phyloP scores from a whole-genome alignment of 2,113 vertebrate species.

The Synodontis membranacea region DNA sequence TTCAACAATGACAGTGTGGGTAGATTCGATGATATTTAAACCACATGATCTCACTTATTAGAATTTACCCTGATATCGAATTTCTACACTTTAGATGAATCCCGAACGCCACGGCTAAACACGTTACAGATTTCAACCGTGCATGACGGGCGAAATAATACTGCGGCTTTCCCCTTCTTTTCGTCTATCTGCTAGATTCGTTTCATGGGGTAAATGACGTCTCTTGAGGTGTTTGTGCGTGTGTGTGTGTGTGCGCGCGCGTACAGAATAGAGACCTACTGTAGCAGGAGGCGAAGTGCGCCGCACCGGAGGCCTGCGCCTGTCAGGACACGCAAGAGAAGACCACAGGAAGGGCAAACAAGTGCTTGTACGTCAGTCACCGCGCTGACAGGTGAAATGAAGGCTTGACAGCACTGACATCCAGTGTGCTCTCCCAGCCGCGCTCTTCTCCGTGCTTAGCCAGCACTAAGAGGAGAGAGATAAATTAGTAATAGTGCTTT shows the following conservation, averaged over 20 bases:
- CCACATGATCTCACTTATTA: neutral
- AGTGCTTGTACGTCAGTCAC: conserved; percentile 83
- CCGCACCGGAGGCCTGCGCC: conserved; percentile 69
- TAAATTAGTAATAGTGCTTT: conserved; percentile 87
- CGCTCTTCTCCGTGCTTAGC: conserved; percentile 68
- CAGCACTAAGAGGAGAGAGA: conserved; percentile 81
- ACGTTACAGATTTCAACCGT: neutral
- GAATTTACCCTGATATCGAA: neutral
- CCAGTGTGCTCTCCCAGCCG: conserved; percentile 72
- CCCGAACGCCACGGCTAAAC: neutral
- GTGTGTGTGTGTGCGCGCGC: conserved; percentile 44
- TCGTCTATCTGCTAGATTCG: conserved; percentile 43
- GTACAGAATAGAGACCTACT: conserved; percentile 52
- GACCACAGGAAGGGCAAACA: conserved; percentile 83
- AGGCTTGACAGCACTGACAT: conserved; percentile 84
- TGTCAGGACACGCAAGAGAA: conserved; percentile 80
- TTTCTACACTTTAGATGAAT: neutral
- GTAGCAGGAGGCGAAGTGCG: conserved; percentile 19
- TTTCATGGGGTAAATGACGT: conserved; percentile 65
- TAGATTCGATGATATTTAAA: neutral
- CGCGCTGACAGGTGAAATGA: conserved; percentile 82
- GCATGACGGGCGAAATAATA: neutral
- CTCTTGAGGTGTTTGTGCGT: conserved; percentile 60
- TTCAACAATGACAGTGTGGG: neutral
- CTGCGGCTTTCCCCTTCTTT: conserved; percentile 32